Evolutionary conservation across 2,888 invertebrate species (phyloP).

Genomic region (Mesodorylaimus sp.): DNA sequence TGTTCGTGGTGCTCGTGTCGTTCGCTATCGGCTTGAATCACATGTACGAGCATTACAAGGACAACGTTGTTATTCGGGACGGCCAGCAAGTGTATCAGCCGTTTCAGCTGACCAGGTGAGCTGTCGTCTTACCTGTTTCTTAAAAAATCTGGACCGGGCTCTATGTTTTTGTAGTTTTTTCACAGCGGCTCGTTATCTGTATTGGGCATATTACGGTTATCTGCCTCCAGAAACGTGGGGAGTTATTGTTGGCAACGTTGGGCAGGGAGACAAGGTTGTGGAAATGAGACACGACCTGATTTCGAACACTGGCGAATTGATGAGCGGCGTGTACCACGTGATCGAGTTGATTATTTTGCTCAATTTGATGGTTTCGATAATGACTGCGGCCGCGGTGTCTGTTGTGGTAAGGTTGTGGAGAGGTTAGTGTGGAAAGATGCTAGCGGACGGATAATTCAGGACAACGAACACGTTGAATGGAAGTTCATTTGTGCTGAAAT

Average conservation of each 20-base stretch:
- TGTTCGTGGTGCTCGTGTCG: constrained; percentile 20
- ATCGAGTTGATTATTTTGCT: constrained; percentile 19
- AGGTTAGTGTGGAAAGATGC: too few relatives aligned
- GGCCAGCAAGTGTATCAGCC: not conserved
- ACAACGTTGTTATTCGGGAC: constrained; percentile 6
- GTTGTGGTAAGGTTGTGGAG: constrained; percentile 17
- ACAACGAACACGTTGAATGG: constrained; percentile 23
- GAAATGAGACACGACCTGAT: not conserved
- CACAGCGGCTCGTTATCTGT: constrained; percentile 16
- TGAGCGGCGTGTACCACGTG: constrained; percentile 17
- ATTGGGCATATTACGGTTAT: constrained; percentile 23
- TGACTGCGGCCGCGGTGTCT: constrained; percentile 20
- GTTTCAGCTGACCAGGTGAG: not conserved
- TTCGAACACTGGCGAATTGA: constrained; percentile 1
- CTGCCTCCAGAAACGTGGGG: constrained; percentile 13
- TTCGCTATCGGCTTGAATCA: constrained; percentile 22
- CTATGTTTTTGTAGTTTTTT: too few relatives aligned
- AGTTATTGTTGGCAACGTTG: constrained; percentile 17
- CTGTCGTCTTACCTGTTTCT: not conserved
- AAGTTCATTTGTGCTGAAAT: constrained; percentile 20
- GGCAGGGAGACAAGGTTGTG: constrained; percentile 10
- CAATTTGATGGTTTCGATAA: constrained; percentile 22
- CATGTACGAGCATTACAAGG: constrained; percentile 14
- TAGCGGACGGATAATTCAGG: too few relatives aligned
- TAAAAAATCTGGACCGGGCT: not conserved